Percentiles rank a stretch among this genome's conserved stretches.
These are phyloP conservation scores for Cheilinus undulatus DNA, from an alignment of 2,113 vertebrate genomes.

Conservation along the genomic window DNA sequence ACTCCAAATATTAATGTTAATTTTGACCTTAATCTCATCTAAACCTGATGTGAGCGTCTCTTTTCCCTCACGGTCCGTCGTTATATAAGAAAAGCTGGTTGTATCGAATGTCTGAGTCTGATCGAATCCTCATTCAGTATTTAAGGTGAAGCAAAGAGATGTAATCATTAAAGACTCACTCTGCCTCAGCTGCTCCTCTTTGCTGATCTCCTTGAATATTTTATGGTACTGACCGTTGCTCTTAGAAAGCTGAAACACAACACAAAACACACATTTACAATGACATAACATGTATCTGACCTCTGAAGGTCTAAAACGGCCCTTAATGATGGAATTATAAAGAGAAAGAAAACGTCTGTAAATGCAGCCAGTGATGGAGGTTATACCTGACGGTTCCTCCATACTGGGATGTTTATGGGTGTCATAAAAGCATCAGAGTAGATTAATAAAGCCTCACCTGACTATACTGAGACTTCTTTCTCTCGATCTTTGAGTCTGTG, in stretches of 20 bases:
- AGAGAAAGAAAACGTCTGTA: no score
- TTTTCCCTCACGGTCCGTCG: not conserved
- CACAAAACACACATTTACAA: not conserved
- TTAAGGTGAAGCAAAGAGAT: constrained; percentile 34
- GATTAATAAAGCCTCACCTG: constrained; percentile 81
- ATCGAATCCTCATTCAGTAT: constrained; percentile 28
- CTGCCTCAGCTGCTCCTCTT: constrained; percentile 90
- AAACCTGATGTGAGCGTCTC: not conserved
- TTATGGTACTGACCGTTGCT: constrained; percentile 96
- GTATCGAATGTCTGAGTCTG: constrained; percentile 1
- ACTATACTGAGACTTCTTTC: constrained; percentile 90
- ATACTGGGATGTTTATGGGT: constrained; percentile 6
- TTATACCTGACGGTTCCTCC: no score
- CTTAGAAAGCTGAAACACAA: constrained; percentile 87
- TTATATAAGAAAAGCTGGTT: not conserved
- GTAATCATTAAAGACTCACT: constrained; percentile 86
- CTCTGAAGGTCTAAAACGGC: no score
- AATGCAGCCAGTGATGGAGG: no score
- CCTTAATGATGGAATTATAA: no score
- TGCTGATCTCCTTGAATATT: constrained; percentile 92
- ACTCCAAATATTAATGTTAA: no score
- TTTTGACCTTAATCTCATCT: no score
- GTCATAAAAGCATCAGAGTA: constrained; percentile 7
- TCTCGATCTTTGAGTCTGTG: constrained; percentile 85
- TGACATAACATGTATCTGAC: no score